Evolutionary conservation across 2,888 invertebrate species (phyloP).

Genomic region (Acrocyrtus sp.): DNA sequence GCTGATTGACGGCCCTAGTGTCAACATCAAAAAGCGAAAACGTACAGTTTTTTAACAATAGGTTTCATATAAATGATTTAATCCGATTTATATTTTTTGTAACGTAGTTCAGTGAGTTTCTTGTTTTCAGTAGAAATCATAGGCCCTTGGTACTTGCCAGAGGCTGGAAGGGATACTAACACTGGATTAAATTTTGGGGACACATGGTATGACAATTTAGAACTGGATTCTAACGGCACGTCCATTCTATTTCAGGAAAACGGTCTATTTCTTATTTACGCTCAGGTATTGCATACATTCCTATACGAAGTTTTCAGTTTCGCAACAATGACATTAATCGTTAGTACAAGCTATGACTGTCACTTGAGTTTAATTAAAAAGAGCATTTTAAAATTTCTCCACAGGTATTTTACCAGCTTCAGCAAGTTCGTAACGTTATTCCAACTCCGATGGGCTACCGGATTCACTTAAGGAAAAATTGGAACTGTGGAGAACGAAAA

Average conservation of each 20-base stretch:
- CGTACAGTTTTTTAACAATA: too few species aligned
- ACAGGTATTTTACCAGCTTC: constrained; percentile 56
- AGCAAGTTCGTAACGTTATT: constrained; percentile 1
- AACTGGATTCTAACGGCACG: constrained; percentile 51
- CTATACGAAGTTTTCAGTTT: not conserved
- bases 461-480: constrained; percentile 52
- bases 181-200: too few species aligned
- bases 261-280: constrained; percentile 57
- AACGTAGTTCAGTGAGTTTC: too few species aligned
- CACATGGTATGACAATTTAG: constrained; percentile 54
- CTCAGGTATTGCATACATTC: too few species aligned
- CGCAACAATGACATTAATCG: not conserved
- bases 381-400: not conserved
- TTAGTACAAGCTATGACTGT: not conserved
- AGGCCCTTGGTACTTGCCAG: constrained; percentile 57
- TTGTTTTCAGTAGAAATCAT: constrained; percentile 59
- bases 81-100: too few species aligned
- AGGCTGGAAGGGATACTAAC: constrained; percentile 47
- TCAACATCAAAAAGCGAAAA: constrained; percentile 46
- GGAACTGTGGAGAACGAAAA: not conserved
- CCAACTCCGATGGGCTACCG: constrained; percentile 52
- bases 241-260: constrained; percentile 52
- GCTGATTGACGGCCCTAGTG: constrained; percentile 41
- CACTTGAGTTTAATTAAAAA: not conserved
- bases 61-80: too few species aligned